Evolutionary conservation across 2,797 vertebrate genomes (phyloP).

Genomic region (Eleutherodactylus coqui): DNA sequence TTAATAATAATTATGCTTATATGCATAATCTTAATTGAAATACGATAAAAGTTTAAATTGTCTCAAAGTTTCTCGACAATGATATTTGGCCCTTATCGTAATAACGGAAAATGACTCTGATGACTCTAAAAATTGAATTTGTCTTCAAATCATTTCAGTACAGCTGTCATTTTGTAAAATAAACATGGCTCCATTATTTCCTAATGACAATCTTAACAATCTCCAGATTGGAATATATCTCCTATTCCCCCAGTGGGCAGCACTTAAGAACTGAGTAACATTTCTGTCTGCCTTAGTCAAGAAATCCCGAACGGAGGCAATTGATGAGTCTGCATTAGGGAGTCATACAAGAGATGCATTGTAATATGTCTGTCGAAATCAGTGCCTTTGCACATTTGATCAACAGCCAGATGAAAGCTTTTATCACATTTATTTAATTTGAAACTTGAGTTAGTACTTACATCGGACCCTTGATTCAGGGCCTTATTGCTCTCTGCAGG

Average conservation of each 20-base stretch:
- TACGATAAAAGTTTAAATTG: slow-evolving; percentile 2
- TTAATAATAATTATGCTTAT: not conserved
- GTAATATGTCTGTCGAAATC: slow-evolving; percentile 80
- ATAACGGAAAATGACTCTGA: slow-evolving; percentile 60
- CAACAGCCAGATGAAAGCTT: slow-evolving; percentile 81
- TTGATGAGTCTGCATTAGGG: slow-evolving; percentile 74
- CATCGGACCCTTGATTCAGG: slow-evolving; percentile 76
- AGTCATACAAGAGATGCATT: slow-evolving; percentile 76
- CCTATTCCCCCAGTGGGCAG: slow-evolving; percentile 70
- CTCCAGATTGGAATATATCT: slow-evolving; percentile 73
- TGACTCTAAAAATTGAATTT: slow-evolving; percentile 68
- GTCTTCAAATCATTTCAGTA: slow-evolving; percentile 69
- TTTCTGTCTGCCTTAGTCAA: slow-evolving; percentile 74
- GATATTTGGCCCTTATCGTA: slow-evolving; percentile 35
- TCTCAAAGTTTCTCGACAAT: not conserved
- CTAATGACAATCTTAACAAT: slow-evolving; percentile 77
- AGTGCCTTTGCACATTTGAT: slow-evolving; percentile 77
- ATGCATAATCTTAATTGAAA: not conserved
- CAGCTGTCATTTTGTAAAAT: slow-evolving; percentile 74
- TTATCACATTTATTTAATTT: slow-evolving; percentile 84
- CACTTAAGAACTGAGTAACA: slow-evolving; percentile 78
- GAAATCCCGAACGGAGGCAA: slow-evolving; percentile 80
- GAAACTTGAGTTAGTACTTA: slow-evolving; percentile 81
- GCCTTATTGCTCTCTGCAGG: slow-evolving; percentile 71
- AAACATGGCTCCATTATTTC: slow-evolving; percentile 75